Percentiles rank a stretch among this genome's conserved stretches.
phyloP scores from a whole-genome alignment of 2,888 invertebrate genomes.

The Erebia ligea region DNA sequence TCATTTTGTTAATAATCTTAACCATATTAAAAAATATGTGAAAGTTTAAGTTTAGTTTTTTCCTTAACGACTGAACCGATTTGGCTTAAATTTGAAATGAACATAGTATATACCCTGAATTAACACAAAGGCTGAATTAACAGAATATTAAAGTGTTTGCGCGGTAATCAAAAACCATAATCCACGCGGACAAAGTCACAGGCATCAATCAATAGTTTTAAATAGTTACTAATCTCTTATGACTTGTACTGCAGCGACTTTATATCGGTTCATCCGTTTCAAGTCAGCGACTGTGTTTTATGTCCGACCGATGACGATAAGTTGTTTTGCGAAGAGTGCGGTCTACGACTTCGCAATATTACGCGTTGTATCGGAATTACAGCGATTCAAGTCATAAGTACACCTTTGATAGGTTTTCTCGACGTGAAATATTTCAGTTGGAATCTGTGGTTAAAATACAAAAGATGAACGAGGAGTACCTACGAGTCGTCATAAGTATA shows the following conservation, averaged over 20 bases:
- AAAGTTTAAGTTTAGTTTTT: no score
- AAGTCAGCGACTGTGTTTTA: slow-evolving; percentile 22
- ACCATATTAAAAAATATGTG: no score
- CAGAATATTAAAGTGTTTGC: no score
- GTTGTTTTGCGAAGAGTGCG: slow-evolving; percentile 11
- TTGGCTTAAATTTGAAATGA: not conserved
- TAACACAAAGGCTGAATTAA: no score
- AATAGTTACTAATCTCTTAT: not conserved
- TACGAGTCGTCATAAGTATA: no score
- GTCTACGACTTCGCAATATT: slow-evolving; percentile 11
- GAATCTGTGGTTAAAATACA: not conserved
- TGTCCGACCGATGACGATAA: slow-evolving; percentile 20
- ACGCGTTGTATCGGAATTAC: not conserved
- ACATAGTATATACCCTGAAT: no score
- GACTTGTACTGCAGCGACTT: not conserved
- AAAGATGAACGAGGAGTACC: no score
- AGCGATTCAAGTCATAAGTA: not conserved
- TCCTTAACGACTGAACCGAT: not conserved
- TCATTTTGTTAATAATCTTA: no score
- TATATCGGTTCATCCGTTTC: slow-evolving; percentile 15
- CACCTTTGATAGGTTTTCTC: not conserved
- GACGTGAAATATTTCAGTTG: not conserved
- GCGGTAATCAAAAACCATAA: no score
- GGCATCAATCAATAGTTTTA: no score
- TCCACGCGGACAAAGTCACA: no score